phyloP scores from a whole-genome alignment of 2,888 invertebrate species.

The Drosophila planitibia region DNA sequence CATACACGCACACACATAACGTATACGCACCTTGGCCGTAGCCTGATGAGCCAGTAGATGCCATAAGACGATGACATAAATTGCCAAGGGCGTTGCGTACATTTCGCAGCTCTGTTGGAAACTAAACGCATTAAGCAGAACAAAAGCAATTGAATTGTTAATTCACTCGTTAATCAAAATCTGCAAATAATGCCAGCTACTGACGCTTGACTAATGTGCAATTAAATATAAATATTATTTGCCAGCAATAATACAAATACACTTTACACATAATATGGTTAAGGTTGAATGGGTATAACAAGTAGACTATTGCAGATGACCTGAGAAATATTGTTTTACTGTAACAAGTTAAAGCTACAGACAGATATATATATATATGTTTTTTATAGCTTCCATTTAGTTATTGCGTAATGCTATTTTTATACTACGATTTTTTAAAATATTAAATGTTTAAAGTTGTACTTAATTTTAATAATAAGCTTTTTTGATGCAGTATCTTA shows the following conservation, averaged over 20 bases:
- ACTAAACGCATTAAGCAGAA: conserved; percentile 7
- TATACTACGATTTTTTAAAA: neutral
- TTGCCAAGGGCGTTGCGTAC: neutral
- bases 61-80: neutral
- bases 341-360: neutral
- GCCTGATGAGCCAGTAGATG: neutral
- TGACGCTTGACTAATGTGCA: conserved; percentile 59
- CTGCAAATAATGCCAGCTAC: conserved; percentile 2
- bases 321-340: neutral
- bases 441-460: neutral
- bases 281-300: neutral
- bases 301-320: neutral
- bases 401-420: neutral
- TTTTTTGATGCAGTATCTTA: neutral
- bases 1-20: conserved; percentile 5
- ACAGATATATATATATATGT: too few species aligned
- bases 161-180: conserved; percentile 11
- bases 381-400: neutral
- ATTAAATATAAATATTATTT: conserved; percentile 16
- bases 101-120: conserved; percentile 5
- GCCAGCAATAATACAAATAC: neutral
- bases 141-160: conserved; percentile 19
- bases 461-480: neutral
- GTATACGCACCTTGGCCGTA: conserved; percentile 58
- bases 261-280: neutral